Percentiles rank a stretch among this genome's conserved stretches.
Evolutionary conservation across 2,113 vertebrate genomes (phyloP).

Genomic region (Trematocara unimaculatum): DNA sequence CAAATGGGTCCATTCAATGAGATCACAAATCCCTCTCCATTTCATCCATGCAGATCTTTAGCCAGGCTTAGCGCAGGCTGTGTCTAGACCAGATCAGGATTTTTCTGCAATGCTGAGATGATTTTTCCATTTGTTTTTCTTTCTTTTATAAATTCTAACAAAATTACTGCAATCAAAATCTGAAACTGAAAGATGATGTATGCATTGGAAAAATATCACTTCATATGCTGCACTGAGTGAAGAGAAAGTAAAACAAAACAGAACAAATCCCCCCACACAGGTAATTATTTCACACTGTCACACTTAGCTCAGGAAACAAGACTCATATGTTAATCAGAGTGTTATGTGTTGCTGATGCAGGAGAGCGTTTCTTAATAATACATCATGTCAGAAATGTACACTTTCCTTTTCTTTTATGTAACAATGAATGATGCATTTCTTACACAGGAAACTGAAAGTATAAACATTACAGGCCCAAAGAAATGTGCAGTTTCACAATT

Average conservation of each 20-base stretch:
- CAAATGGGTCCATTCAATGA: background rate
- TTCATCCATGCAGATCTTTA: constrained; percentile 10
- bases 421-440: background rate
- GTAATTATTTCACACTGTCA: background rate
- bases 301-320: background rate
- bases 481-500: background rate
- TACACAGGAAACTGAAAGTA: background rate
- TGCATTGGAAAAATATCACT: background rate
- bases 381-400: background rate
- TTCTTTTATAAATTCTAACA: background rate
- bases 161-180: background rate
- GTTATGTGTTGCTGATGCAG: background rate
- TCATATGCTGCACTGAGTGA: background rate
- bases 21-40: background rate
- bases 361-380: background rate
- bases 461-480: background rate
- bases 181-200: background rate
- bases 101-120: background rate
- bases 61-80: background rate
- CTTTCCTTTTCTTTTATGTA: background rate
- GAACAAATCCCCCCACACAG: background rate
- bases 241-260: background rate
- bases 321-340: background rate
- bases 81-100: background rate
- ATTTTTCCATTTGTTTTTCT: background rate